Percentiles rank a stretch among this genome's conserved stretches.
Evolutionary conservation across 2,113 vertebrate genomes (phyloP).

Genomic region (Mastomys coucha): DNA sequence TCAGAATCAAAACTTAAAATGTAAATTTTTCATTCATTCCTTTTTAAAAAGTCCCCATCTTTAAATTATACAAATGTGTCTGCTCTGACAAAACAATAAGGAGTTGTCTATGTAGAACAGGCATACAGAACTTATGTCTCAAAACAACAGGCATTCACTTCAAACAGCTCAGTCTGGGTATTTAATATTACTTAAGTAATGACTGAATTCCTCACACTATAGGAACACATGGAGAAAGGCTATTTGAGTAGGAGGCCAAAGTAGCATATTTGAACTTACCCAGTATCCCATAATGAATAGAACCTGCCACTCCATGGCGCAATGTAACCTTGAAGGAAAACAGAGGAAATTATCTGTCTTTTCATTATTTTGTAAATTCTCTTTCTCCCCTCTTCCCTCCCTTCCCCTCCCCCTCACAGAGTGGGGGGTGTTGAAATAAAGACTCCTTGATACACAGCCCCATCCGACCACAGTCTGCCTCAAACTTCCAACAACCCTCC

Average conservation of each 20-base stretch:
- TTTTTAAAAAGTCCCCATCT: conserved; percentile 18
- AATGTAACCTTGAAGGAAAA: conserved; percentile 93
- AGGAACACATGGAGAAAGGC: neutral
- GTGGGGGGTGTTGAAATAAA: neutral
- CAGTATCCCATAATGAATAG: conserved; percentile 99
- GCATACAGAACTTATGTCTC: neutral
- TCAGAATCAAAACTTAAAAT: conserved; percentile 20
- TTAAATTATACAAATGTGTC: conserved; percentile 14
- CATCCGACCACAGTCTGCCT: neutral
- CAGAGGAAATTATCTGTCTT: conserved; percentile 57
- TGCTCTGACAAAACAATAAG: conserved; percentile 49
- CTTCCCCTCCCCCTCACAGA: no score
- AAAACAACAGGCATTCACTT: neutral
- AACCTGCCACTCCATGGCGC: conserved; percentile 99
- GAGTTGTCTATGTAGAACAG: neutral
- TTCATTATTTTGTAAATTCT: conserved; percentile 48
- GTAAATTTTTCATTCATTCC: neutral
- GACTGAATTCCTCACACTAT: neutral
- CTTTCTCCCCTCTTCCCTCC: neutral
- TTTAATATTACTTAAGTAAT: conserved; percentile 1
- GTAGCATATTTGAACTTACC: conserved; percentile 89
- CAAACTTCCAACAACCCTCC: neutral
- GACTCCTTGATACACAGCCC: neutral
- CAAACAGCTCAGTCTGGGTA: neutral
- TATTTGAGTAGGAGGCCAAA: neutral